These are phyloP conservation scores for Vombatus ursinus DNA, from an alignment of 2,113 vertebrate genomes.

Conservation along the genomic window DNA sequence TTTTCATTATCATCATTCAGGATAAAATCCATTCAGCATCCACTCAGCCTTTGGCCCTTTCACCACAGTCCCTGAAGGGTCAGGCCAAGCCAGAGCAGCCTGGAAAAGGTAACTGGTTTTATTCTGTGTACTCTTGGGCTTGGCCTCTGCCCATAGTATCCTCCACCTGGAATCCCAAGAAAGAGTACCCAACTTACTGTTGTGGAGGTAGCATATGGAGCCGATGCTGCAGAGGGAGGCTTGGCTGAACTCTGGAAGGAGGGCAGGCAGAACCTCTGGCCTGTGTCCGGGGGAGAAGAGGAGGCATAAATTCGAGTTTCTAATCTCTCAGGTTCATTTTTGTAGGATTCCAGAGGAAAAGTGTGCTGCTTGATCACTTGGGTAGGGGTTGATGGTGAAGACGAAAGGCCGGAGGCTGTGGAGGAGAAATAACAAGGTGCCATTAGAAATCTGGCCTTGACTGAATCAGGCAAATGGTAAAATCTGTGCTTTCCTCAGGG, in stretches of 20 bases:
- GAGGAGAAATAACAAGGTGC: not conserved
- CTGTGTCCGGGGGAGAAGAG: conserved; percentile 89
- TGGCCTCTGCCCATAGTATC: not conserved
- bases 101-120: not conserved
- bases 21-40: not conserved
- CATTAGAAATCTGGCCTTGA: not conserved
- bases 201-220: conserved; percentile 87
- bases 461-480: not conserved
- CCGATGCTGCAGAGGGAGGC: conserved; percentile 84
- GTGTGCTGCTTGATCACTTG: conserved; percentile 90
- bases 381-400: conserved; percentile 93
- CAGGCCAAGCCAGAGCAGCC: not conserved
- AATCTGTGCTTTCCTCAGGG: not conserved
- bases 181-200: conserved; percentile 85
- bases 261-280: conserved; percentile 88
- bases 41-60: not conserved
- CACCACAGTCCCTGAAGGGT: fast-evolving
- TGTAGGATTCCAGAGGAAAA: conserved; percentile 91
- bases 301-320: conserved; percentile 88
- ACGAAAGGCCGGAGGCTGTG: conserved; percentile 91
- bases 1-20: not conserved
- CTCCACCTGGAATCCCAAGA: not conserved
- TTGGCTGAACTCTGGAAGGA: conserved; percentile 78
- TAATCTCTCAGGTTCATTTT: conserved; percentile 87
- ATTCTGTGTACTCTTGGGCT: fast-evolving